Conservation (phyloP, 2,888 invertebrate species). For the Mythimna albipuncta region DNA sequence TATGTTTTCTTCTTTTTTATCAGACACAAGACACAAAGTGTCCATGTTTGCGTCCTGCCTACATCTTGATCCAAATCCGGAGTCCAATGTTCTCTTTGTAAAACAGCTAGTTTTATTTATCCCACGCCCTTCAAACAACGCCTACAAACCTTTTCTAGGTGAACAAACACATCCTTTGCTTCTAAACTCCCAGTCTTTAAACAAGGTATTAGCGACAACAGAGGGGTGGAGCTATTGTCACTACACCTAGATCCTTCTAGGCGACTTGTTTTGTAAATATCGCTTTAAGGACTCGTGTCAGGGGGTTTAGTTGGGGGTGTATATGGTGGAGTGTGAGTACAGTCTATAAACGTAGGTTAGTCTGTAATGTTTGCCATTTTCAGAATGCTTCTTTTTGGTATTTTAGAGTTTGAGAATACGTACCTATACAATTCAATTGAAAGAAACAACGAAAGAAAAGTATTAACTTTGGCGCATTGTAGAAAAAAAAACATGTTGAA, state of each 20-base stretch:
- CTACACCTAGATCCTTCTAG: constrained; percentile 59
- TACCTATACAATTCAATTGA: too few relatives aligned
- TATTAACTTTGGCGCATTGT: too few relatives aligned
- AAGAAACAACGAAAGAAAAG: too few relatives aligned
- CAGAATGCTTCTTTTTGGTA: not conserved
- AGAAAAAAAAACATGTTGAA: too few relatives aligned
- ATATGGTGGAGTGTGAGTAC: not conserved
- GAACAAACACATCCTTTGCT: constrained; percentile 21
- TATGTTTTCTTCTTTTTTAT: too few relatives aligned
- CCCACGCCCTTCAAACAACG: not conserved
- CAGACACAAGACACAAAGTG: too few relatives aligned
- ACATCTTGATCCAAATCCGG: not conserved
- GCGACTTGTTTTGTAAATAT: constrained; percentile 71
- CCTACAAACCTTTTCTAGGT: not conserved
- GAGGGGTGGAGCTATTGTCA: constrained; percentile 65
- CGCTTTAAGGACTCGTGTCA: constrained; percentile 41
- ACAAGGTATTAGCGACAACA: constrained; percentile 75
- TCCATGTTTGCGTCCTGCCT: too few relatives aligned
- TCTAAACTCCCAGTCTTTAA: constrained; percentile 67
- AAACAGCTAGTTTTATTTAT: not conserved
- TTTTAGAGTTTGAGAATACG: not conserved
- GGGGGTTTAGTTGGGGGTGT: constrained; percentile 5
- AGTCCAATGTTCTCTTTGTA: not conserved
- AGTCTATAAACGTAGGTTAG: not conserved
- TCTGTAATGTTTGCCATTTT: not conserved